Evolutionary conservation across 53 echinoderm and acorn worm species (phyloP), one percentile per base, ranked within the genome.

Genomic region (Echinarachnius parma): DNA sequence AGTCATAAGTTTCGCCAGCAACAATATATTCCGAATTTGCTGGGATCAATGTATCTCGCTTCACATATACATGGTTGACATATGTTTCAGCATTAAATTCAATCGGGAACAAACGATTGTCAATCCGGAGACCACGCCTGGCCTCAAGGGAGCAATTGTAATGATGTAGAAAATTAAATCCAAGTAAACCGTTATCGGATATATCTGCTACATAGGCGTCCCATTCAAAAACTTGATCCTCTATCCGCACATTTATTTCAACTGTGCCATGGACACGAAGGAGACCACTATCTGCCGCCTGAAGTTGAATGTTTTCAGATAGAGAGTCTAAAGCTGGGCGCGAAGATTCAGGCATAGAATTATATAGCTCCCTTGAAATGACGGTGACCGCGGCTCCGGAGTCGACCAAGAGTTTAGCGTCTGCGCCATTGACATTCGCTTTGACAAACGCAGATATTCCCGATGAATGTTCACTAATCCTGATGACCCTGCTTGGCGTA

Each of bases 341-440:
- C 31, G 53, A 14, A 33, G 45, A 46, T 5, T 3, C 9, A 14
- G 28, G 48, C 47, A 47, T 45, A 15, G n/a, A 31, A 14, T 46
- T 47, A 45, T 65, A 45, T 15, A 46, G 65, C 47, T 65, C 27
- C 27, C 4, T 25, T 25, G 48, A 66, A 13, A 66, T 66, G 48
- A 66, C 48, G 46, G 66, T 66, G 18, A 66, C 66, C 29, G 66
- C 66, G 13, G 66, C 66, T 19, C 66, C 68, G 31, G 68, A 68
- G 26, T 68, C 68, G 68, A 68, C 52, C 52, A 68, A 68, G 9
- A 68, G 31, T 50, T 68, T 68, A 22, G 31, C n/a, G n/a, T n/a
- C n/a, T n/a, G n/a, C n/a, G n/a, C n/a, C n/a, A n/a, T n/a, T n/a
- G n/a, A n/a, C 19, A 0, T 30, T 2, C 22, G 46, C 68, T n/a